Base-by-base conservation (phyloP, 35 echinoderm and acorn worm genomes). In the Ophiothrix spiculata region DNA sequence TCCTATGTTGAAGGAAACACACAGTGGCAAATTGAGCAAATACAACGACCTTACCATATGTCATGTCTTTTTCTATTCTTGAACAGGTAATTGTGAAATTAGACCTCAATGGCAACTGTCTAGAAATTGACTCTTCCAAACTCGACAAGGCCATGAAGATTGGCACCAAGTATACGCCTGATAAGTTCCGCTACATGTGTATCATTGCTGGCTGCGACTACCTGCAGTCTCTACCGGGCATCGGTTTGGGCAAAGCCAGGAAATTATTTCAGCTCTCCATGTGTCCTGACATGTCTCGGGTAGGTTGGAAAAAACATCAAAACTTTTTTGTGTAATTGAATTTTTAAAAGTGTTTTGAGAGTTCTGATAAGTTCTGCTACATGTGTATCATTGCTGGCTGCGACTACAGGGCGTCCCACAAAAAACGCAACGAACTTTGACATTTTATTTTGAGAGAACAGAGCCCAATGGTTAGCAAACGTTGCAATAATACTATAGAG, bases 131-230 rank as follows among this genome's bases (percentile, higher is more conserved):
- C 38, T 84, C 89, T 23, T 85, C 95, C 6, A 77, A 80, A 32
- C 86, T 97, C 33, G 88, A 93, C 54, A 35, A 87, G 31, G 91
- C 88, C 16, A 90, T 93, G 74, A 97, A 97, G 81, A 89, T 93
- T 54, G 95, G 95, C 13, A 77, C 37, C 28, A 81, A 80, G 23
- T 97, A 87, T 75, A 87, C 88, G 11, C 23, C 81, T 0, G 95
- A 97, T n/a, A 97, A 97, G 85, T 97, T 97, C 37, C 95, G 95
- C 41, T 93, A 97, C 64, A 97, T 97, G 95, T 97, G 95, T 56
- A 97, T 97, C 35, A 36, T 90, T 17, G 84, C 95, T 0, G 95
- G 95, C 1, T 97, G 95, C 56, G 95, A 97, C 64, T 97, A 97
- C 77, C 88, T 97, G 21, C 42, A 88, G 1, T 97, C 95, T 1